Evolutionary conservation across 2,797 vertebrate species (phyloP), one percentile per base, ranked within the genome.

Genomic region (Malurus leucopterus): DNA sequence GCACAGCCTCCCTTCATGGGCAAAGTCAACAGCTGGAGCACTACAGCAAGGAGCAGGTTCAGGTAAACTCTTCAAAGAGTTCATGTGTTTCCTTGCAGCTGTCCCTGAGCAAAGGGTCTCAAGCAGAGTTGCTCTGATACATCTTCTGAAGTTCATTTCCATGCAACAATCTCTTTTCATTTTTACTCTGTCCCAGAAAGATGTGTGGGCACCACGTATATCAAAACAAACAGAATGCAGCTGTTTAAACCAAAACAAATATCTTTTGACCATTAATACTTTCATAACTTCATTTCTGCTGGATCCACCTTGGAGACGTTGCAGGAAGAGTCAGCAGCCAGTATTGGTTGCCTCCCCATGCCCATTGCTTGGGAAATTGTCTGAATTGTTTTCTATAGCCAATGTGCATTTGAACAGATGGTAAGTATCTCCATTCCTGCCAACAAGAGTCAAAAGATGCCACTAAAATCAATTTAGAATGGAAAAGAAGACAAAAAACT

Each of bases 371-470:
- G 41, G 92, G 89, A 84, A 95, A 93, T 94, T 77, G 34, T 27
- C 58, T 54, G 54, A 86, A 67, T 54, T 93, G 55, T 86, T 96
- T 95, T 88, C 84, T 84, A 61, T 32, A 84, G 87, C 76, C 92
- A 95, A 57, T 21, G 62, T 83, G 85, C 72, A 85, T 90, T 86
- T 90, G 91, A 96, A 91, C 95, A 97, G 95, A 96, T 95, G 95
- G 96, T 53, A 89, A 94, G 93, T 86, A 93, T 58, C 85, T 72
- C 78, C n/a, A 71, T 63, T 91, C 84, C 93, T 96, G 95, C 94
- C 96, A 97, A 94, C 50, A 90, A 86, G 93, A 96, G 54, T 95
- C 92, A 96, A 93, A 77, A 95, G 85, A 78, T 91, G 92, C 72
- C 94, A 95, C 92, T 96, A 82, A 93, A 93, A 95, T 90, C 76